Evolutionary conservation across 2,888 invertebrate species (phyloP), one percentile per base, ranked within the genome.

Genomic region (Sminthurinus aureus): DNA sequence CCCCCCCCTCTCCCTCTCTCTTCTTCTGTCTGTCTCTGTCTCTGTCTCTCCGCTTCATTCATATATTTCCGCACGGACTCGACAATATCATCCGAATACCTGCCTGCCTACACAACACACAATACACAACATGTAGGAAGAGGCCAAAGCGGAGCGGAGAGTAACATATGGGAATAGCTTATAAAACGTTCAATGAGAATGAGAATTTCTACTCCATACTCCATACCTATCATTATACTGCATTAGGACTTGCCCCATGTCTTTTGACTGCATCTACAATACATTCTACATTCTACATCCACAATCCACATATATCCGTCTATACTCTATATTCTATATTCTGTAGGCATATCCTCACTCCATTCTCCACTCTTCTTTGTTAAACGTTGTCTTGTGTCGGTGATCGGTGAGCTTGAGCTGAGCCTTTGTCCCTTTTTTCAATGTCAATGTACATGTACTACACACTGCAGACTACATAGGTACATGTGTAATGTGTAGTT

Each of bases 21-120:
- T 38, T 38, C 38, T 6, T 38, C 38, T 38, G 38, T 38, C 38
- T 38, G 38, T 6, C 38, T 38, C 38, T 38, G 38, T 4, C 38
- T 38, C 38, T 38, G 38, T 38, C 38, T 38, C 38, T 38, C 38
- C 38, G 38, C 38, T 82, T 75, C 82, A 82, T 82, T 82, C 82
- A 82, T 82, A 82, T 82, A 76, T 82, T 82, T 82, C 76, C 64
- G 64, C 64, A 58, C 58, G 71, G 20, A 71, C 38, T 38, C 38
- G 38, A 38, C 38, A 38, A 38, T 38, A 38, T 38, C 38, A 38
- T 38, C 38, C 38, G 38, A 38, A 38, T 38, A 38, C 71, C 71
- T 71, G 6, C 71, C 4, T 15, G 26, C n/a, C n/a, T 71, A 71
- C 71, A 15, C 71, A 4, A 0, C 58, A 58, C 18, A 9, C 52